phyloP scores from a whole-genome alignment of 2,797 vertebrate genomes.

The Pseudomugil gertrudae region DNA sequence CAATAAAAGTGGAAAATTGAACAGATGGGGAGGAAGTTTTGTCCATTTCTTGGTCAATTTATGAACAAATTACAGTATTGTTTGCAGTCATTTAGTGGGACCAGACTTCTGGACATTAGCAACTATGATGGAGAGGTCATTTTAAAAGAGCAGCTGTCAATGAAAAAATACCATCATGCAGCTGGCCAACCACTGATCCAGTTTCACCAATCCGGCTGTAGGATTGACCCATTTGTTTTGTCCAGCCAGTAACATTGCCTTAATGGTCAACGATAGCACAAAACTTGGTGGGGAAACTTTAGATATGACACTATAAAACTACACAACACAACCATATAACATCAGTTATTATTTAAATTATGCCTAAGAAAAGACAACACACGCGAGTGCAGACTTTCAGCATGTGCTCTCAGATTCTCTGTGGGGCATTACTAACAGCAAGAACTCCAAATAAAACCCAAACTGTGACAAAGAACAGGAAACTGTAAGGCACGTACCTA shows the following conservation, averaged over 20 bases:
- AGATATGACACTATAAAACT: too few species aligned
- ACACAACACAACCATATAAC: not conserved
- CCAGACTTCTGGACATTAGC: not conserved
- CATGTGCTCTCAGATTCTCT: conserved; percentile 1
- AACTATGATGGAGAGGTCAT: not conserved
- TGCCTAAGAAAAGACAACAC: not conserved
- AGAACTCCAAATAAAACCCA: conserved; percentile 33
- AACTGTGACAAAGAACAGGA: conserved; percentile 28
- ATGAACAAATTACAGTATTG: not conserved
- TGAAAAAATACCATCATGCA: not conserved
- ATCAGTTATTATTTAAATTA: not conserved
- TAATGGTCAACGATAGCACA: not conserved
- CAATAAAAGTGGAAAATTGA: not conserved
- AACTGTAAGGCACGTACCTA: conserved; percentile 19
- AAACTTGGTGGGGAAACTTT: not conserved
- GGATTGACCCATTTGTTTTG: not conserved
- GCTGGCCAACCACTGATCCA: not conserved
- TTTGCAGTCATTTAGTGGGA: not conserved
- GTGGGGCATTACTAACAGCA: conserved; percentile 24
- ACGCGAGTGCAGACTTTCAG: not conserved
- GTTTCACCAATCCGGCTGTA: not conserved
- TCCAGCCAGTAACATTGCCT: not conserved
- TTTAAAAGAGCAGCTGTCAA: not conserved
- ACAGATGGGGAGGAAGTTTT: not conserved
- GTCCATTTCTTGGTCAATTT: not conserved